phyloP scores from a whole-genome alignment of 2,797 vertebrate genomes.

The Catostomus latipinnis region DNA sequence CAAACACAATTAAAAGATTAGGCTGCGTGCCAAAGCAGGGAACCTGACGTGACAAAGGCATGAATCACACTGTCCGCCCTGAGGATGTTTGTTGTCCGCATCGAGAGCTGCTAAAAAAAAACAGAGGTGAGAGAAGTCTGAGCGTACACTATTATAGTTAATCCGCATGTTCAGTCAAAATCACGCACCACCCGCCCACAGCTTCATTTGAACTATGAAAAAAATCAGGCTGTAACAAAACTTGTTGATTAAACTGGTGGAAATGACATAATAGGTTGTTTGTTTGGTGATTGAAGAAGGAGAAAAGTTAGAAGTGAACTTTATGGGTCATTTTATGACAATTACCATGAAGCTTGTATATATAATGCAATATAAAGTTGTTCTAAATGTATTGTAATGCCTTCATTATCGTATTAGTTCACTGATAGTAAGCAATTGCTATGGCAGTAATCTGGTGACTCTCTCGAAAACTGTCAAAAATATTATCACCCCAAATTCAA shows the following conservation, averaged over 20 bases:
- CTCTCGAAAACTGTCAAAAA: too few species aligned
- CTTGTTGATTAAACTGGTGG: background rate
- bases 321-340: too few species aligned
- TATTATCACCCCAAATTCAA: too few species aligned
- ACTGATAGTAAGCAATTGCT: too few species aligned
- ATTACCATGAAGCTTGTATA: too few species aligned
- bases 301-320: too few species aligned
- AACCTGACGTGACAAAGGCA: slow-evolving; percentile 49
- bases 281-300: background rate
- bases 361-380: too few species aligned
- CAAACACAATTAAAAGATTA: slow-evolving; percentile 62
- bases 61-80: slow-evolving; percentile 49
- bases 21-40: slow-evolving; percentile 49
- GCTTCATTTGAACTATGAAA: slow-evolving; percentile 4
- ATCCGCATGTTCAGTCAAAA: slow-evolving; percentile 51
- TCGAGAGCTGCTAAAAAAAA: slow-evolving; percentile 30
- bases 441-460: too few species aligned
- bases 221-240: background rate
- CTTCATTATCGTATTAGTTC: too few species aligned
- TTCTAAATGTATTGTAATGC: too few species aligned
- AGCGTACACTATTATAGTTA: slow-evolving; percentile 61
- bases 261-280: background rate
- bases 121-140: slow-evolving; percentile 48
- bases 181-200: slow-evolving; percentile 42
- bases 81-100: slow-evolving; percentile 61